phyloP scores from a whole-genome alignment of 2,797 vertebrate genomes.

The Channallabes apus region DNA sequence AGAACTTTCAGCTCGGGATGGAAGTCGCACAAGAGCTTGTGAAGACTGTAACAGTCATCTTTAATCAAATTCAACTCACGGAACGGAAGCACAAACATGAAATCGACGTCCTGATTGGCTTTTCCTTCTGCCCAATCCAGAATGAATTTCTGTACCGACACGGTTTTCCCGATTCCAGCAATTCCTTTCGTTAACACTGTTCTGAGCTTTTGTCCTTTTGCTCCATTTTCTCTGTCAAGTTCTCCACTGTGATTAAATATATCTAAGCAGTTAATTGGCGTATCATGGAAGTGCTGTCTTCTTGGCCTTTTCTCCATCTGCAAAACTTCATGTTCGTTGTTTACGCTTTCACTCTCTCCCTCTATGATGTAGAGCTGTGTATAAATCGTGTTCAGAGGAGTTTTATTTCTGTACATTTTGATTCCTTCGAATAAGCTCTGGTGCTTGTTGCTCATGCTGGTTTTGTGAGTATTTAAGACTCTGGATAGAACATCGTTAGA shows the following conservation, averaged over 20 bases:
- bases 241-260: neutral
- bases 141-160: constrained; percentile 45
- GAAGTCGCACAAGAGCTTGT: constrained; percentile 36
- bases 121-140: constrained; percentile 44
- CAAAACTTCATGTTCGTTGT: constrained; percentile 26
- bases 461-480: constrained; percentile 14
- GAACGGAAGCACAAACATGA: constrained; percentile 45
- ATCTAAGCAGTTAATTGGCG: constrained; percentile 24
- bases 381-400: constrained; percentile 22
- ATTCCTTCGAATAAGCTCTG: constrained; percentile 23
- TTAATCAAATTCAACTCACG: constrained; percentile 44
- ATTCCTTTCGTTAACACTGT: constrained; percentile 45
- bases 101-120: constrained; percentile 40
- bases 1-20: constrained; percentile 19
- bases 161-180: constrained; percentile 43
- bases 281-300: constrained; percentile 15
- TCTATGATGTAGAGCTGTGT: constrained; percentile 38
- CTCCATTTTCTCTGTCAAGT: neutral
- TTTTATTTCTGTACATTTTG: constrained; percentile 3
- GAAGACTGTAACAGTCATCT: constrained; percentile 32
- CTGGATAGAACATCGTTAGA: neutral
- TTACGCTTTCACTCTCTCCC: constrained; percentile 35
- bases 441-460: constrained; percentile 5
- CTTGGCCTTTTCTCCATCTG: constrained; percentile 22
- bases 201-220: neutral